Evolutionary conservation across 2,797 vertebrate species (phyloP), one percentile per base, ranked within the genome.

Genomic region (Allobates femoralis): DNA sequence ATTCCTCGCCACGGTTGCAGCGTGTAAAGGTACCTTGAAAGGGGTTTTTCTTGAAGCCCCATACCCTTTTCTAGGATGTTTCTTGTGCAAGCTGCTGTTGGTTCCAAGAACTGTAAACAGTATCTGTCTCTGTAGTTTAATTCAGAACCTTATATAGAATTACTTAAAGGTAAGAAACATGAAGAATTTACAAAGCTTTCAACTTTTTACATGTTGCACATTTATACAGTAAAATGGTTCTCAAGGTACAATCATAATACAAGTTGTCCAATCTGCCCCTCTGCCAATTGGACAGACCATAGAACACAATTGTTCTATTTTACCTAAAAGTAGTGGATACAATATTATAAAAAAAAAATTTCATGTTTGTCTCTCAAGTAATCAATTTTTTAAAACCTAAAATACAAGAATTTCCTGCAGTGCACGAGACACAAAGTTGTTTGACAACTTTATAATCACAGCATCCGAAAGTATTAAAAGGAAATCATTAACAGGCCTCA

Each of bases 401-500:
- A 71, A 41, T 12, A 41, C 67, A 7, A 41, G 34, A 23, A 14
- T n/a, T 8, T 10, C 23, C 8, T 23, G 21, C 21, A 7, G 11
- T 71, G 15, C 21, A 46, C 15, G 3, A 11, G 19, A 41, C 66
- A 8, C 67, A n/a, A 19, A 41, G 37, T 23, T 71, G 34, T 41
- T n/a, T 71, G 67, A 71, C 67, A 71, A 41, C 34, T 46, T 71
- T 71, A 71, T 71, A 71, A 46, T 32, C 41, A 11, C n/a, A 71
- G 19, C 5, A 34, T 46, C 37, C n/a, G 21, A 71, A 71, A 71
- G 21, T 41, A 46, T 41, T 14, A 71, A 23, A 71, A 41, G 67
- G 21, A 71, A 71, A 71, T 71, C 67, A 71, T 46, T 71, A 71
- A 41, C 67, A 71, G 67, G n/a, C 67, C 18, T n/a, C 46, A 71